Base-by-base conservation (phyloP, 2,888 invertebrate species). In the Diplolepis rosae region DNA sequence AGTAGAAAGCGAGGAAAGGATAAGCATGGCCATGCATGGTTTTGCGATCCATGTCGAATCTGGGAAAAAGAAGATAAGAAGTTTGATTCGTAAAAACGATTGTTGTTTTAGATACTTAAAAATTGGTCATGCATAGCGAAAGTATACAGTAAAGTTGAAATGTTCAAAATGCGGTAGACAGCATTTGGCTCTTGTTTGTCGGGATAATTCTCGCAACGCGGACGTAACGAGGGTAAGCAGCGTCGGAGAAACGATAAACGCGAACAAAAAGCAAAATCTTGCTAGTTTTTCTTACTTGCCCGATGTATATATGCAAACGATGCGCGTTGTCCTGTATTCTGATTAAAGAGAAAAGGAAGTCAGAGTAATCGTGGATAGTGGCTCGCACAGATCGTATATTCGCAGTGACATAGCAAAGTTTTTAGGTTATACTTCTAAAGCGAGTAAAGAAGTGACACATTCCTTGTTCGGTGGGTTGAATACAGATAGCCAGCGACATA, bases 91-190 rank as follows among this genome's bases (percentile, higher is more conserved):
- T 72, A 61, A 71, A 28, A 79, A 75, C 35, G 42, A 69, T 1
- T 77, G 74, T 45, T 81, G 82, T 77, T 81, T 78, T 70, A 72
- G 66, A 42, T 84, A 81, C 72, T 67, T 83, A 13, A 74, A 69
- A 54, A 66, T 18, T 45, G 74, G 74, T 2, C 83, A 82, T 71
- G 22, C 71, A 3, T 69, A 73, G 39, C 75, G 32, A 32, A 32
- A 32, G 5, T 32, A 5, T 9, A 2, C 1, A 32, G 32, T 32
- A 1, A 2, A 32, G 32, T 32, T 5, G 32, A 5, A 32, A 9
- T 32, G 32, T 32, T 1, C 54, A 11, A 13, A 35, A 77, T 35
- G 35, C 5, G 35, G 35, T 35, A 35, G 13, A 2, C 6, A 11
- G 7, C 35, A 35, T 35, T 6, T 1, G 35, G 13, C 13, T 11